Base-by-base conservation (phyloP, 2,888 invertebrate genomes). In the Poecilus cupreus region DNA sequence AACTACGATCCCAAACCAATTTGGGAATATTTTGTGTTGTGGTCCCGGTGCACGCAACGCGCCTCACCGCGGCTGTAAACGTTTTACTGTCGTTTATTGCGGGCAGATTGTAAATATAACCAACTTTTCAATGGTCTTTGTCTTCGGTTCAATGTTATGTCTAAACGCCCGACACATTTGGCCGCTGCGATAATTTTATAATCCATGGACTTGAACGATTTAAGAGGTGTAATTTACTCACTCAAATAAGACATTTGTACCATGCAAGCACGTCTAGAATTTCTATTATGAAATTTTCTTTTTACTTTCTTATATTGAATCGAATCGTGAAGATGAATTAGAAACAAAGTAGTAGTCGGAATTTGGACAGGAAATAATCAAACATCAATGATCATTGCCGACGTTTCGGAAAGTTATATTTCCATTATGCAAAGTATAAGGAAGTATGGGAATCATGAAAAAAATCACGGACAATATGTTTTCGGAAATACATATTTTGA, bases 61-160 rank as follows among this genome's bases (percentile, higher is more conserved):
- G 4, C 5, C 32, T 32, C 32, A 32, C 32, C 32, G 13, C 78
- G 26, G 46, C 74, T 75, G 11, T 37, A 37, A 54, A 49, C 49
- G 32, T 64, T 74, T 64, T 57, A 75, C 37, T 13, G 75, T 26
- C 74, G 75, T 81, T 81, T 81, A 81, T 81, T 60, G 49, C 75
- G 24, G 64, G 18, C 60, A 60, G 64, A 81, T 81, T 81, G 81
- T 81, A 81, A 81, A 81, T 74, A 81, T 60, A 81, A 49, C 75
- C 26, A 5, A 51, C 16, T 54, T 49, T 32, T 26, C 51, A 16
- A 60, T 46, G 32, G 64, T 18, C 64, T 68, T 68, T 68, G 64
- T 68, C 64, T 68, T 32, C 51, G 18, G 18, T 51, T 13, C 51
- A 18, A 51, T 13, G 18, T 13, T 13, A 32, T 32, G 64, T 68